phyloP scores from a whole-genome alignment of 2,888 invertebrate species.

The Griposia aprilina region DNA sequence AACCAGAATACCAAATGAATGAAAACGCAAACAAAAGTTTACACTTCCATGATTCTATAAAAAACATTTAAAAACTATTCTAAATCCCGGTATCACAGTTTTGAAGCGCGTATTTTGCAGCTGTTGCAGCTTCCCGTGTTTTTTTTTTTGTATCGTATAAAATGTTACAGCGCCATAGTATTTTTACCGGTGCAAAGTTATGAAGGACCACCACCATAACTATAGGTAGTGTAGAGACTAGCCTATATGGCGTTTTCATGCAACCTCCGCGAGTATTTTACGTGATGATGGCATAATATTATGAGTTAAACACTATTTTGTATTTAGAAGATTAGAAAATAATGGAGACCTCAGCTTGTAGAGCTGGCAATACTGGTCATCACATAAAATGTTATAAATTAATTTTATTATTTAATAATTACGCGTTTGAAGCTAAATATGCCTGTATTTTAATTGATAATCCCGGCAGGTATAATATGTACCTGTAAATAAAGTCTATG shows the following conservation, averaged over 20 bases:
- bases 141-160: slow-evolving; percentile 13
- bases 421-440: no score
- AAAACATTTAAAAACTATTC: slow-evolving; percentile 22
- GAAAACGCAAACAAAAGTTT: slow-evolving; percentile 7
- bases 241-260: no score
- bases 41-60: slow-evolving; percentile 25
- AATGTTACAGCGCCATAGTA: slow-evolving; percentile 12
- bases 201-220: neutral
- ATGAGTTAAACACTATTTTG: no score
- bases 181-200: neutral
- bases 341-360: no score
- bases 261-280: no score
- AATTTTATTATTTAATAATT: no score
- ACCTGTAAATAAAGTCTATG: neutral
- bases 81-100: slow-evolving; percentile 27
- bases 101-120: slow-evolving; percentile 32
- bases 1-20: neutral
- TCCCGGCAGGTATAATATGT: neutral
- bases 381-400: no score
- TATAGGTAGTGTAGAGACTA: no score
- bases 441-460: no score
- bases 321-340: no score
- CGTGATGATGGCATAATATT: no score
- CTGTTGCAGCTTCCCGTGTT: slow-evolving; percentile 23
- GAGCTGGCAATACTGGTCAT: no score